phyloP scores from a whole-genome alignment of 2,888 invertebrate genomes.

The Cephus runcator region DNA sequence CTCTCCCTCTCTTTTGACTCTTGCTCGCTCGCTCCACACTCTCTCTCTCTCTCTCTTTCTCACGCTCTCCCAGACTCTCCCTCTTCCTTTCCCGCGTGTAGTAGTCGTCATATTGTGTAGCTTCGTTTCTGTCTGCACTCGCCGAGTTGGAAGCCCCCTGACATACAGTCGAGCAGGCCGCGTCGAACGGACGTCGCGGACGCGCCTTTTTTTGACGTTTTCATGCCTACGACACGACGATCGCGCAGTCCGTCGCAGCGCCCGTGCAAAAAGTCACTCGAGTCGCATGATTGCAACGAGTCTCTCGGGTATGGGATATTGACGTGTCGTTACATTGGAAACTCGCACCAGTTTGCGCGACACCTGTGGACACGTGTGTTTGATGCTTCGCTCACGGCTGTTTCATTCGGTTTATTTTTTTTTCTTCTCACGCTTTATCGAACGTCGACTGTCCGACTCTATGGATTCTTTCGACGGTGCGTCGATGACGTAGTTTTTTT shows the following conservation, averaged over 20 bases:
- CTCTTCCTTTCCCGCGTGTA: conserved; percentile 39
- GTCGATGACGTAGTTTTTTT: neutral
- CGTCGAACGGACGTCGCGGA: conserved; percentile 35
- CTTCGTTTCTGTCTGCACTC: conserved; percentile 61
- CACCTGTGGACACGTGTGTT: neutral
- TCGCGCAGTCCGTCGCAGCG: neutral
- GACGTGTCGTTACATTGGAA: neutral
- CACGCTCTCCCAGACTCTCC: conserved; percentile 24
- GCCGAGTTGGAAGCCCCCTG: conserved; percentile 56
- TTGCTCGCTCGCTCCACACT: conserved; percentile 24
- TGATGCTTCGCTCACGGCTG: neutral
- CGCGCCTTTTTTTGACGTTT: conserved; percentile 11
- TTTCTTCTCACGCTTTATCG: neutral
- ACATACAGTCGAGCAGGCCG: conserved; percentile 47
- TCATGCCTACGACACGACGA: neutral
- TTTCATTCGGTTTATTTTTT: neutral
- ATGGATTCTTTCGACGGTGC: neutral
- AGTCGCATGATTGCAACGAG: neutral
- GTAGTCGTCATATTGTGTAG: conserved; percentile 61
- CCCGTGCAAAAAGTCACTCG: neutral
- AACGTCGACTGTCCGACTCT: neutral
- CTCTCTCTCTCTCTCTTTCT: conserved; percentile 24
- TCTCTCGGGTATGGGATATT: neutral
- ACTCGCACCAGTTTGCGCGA: neutral
- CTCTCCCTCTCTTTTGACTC: conserved; percentile 22